phyloP scores from a whole-genome alignment of 2,888 invertebrate species.

The Urechis unicinctus region DNA sequence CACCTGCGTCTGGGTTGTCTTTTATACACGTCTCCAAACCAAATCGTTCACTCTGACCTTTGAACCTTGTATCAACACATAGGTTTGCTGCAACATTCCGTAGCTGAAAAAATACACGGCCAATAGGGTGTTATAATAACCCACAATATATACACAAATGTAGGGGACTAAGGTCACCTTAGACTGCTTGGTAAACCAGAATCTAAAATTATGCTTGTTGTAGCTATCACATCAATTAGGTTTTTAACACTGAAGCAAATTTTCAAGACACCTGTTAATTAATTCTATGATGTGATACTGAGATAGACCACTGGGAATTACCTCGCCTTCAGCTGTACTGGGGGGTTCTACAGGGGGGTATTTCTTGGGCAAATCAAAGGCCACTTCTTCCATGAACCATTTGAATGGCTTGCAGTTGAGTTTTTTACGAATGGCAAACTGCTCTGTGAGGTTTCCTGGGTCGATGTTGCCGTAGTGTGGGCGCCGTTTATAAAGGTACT shows the following conservation, averaged over 20 bases:
- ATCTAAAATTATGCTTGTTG: background rate
- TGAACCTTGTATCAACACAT: slow-evolving; percentile 64
- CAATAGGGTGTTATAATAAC: background rate
- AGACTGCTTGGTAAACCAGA: background rate
- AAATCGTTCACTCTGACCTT: slow-evolving; percentile 49
- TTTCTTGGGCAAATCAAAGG: slow-evolving; percentile 77
- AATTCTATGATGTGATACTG: no score
- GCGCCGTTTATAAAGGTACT: slow-evolving; percentile 72
- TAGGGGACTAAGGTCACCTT: background rate
- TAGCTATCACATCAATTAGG: background rate
- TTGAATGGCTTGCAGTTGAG: slow-evolving; percentile 84
- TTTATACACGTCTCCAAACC: slow-evolving; percentile 57
- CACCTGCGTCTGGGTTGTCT: slow-evolving; percentile 52
- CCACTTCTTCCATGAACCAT: slow-evolving; percentile 90
- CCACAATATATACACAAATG: background rate
- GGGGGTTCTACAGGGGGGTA: slow-evolving; percentile 85
- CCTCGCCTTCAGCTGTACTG: slow-evolving; percentile 73
- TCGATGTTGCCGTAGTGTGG: slow-evolving; percentile 71
- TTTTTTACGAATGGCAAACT: slow-evolving; percentile 66
- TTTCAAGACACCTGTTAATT: no score
- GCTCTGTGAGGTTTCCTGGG: slow-evolving; percentile 73
- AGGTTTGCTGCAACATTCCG: slow-evolving; percentile 60
- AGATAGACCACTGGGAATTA: slow-evolving; percentile 43
- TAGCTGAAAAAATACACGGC: slow-evolving; percentile 54
- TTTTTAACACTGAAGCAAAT: no score